These are phyloP conservation scores for Tokudaia tokunoshimensis DNA, from an alignment of 2,797 vertebrate genomes.

Conservation along the genomic window DNA sequence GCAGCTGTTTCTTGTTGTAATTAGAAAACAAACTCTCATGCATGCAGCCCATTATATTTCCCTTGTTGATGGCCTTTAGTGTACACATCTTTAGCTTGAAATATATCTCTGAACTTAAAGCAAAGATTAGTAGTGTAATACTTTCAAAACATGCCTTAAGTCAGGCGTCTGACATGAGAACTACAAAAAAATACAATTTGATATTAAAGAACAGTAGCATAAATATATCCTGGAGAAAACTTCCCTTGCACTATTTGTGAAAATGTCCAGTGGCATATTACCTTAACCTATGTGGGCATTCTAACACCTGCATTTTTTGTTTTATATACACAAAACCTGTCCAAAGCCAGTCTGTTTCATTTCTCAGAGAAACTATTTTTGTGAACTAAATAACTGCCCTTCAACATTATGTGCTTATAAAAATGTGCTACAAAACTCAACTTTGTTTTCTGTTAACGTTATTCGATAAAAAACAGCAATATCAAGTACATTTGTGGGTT, in stretches of 20 bases:
- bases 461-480: background rate
- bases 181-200: background rate
- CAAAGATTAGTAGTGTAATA: no score
- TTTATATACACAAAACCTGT: background rate
- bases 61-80: background rate
- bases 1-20: accelerated
- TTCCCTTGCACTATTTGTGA: background rate
- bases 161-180: background rate
- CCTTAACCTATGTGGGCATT: background rate
- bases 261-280: background rate
- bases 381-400: background rate
- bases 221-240: background rate
- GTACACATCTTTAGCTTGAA: background rate
- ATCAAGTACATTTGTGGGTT: background rate
- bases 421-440: background rate
- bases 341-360: background rate
- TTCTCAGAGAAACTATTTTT: background rate
- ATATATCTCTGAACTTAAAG: background rate
- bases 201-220: background rate
- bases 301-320: background rate
- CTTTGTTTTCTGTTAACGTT: background rate
- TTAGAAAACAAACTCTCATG: background rate
- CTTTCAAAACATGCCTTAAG: background rate
- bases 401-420: background rate
- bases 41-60: background rate